phyloP scores from a whole-genome alignment of 2,113 vertebrate genomes.

The Coturnix japonica region DNA sequence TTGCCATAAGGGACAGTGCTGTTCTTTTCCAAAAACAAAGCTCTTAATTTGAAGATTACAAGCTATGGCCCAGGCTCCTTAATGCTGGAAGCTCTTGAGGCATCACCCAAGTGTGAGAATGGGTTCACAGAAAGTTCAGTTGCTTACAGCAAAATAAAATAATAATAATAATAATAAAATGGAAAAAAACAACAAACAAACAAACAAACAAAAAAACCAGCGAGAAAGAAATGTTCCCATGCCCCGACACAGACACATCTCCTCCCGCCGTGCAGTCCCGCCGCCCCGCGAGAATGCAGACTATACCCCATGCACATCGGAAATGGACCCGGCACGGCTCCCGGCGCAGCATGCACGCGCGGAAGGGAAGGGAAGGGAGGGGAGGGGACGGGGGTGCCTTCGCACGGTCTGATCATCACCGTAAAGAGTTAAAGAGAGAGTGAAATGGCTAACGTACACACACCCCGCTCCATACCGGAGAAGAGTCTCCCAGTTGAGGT shows the following conservation, averaged over 20 bases:
- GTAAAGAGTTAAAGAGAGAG: constrained; percentile 83
- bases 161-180: too few relatives aligned
- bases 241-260: background rate
- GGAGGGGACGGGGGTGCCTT: constrained; percentile 1
- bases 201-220: background rate
- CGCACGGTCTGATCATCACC: constrained; percentile 64
- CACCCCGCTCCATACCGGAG: constrained; percentile 99
- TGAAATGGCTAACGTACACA: constrained; percentile 94
- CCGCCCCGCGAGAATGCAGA: background rate
- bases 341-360: constrained; percentile 29
- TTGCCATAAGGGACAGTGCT: background rate
- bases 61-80: background rate
- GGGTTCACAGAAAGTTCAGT: constrained; percentile 58
- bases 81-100: background rate
- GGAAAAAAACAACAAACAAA: background rate
- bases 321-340: constrained; percentile 25
- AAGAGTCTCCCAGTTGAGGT: constrained; percentile 96
- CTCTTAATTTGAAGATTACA: background rate
- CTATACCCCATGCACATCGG: constrained; percentile 9
- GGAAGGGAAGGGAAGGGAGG: background rate
- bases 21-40: background rate
- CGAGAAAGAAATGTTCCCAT: background rate
- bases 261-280: background rate
- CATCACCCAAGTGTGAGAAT: background rate
- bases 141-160: background rate